Conservation (phyloP, 2,888 invertebrate species). For the Mechanitis messenoides region DNA sequence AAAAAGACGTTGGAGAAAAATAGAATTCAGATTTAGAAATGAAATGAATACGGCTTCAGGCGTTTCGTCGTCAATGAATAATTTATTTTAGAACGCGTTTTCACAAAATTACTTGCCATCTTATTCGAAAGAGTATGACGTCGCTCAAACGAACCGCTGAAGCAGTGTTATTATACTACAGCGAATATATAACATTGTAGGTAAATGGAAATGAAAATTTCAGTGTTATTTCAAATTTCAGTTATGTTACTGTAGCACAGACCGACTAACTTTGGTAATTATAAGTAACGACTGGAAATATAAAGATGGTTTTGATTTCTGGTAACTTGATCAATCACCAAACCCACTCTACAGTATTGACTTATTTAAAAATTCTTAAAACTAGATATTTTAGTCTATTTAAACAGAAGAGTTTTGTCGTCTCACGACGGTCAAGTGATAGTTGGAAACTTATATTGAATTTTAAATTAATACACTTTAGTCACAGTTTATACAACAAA, state of each 20-base stretch:
- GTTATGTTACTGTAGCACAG: constrained; percentile 20
- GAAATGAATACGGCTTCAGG: constrained; percentile 75
- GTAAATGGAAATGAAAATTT: constrained; percentile 22
- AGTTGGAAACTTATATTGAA: no score
- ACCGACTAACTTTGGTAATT: constrained; percentile 25
- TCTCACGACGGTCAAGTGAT: no score
- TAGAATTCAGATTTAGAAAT: constrained; percentile 73
- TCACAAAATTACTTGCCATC: constrained; percentile 72
- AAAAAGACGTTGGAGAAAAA: constrained; percentile 62
- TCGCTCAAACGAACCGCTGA: constrained; percentile 32
- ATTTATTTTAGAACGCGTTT: constrained; percentile 74
- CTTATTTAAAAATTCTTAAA: no score
- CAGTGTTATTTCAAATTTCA: constrained; percentile 23
- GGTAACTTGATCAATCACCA: neutral
- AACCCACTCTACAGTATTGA: no score
- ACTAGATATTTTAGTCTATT: no score
- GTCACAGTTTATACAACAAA: no score
- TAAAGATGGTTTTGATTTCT: neutral
- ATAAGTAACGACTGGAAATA: neutral
- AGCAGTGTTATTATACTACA: constrained; percentile 21
- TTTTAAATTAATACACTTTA: no score
- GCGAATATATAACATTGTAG: constrained; percentile 7
- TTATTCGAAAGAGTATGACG: constrained; percentile 64
- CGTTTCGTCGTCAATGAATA: constrained; percentile 75
- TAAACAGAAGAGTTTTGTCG: no score